These are phyloP conservation scores for Rhamphomyia laevipes DNA, from an alignment of 2,888 invertebrate species.

Conservation along the genomic window DNA sequence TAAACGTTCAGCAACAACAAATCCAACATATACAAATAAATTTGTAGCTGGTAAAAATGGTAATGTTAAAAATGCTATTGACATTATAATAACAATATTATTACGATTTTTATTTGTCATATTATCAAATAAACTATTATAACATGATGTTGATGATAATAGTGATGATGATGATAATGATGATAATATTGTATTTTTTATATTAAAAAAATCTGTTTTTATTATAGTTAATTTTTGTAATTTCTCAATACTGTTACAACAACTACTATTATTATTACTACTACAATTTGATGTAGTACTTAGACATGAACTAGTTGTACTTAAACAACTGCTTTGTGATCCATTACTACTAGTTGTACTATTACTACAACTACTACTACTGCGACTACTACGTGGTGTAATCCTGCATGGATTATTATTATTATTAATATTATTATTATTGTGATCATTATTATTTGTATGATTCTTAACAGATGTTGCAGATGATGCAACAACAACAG, in stretches of 20 bases:
- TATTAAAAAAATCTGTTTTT: background rate
- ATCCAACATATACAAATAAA: slow-evolving; percentile 94
- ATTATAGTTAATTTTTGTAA: background rate
- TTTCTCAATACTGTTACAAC: slow-evolving; percentile 14
- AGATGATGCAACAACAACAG: background rate
- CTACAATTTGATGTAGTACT: slow-evolving; percentile 28
- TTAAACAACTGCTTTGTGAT: slow-evolving; percentile 34
- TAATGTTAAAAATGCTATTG: slow-evolving; percentile 67
- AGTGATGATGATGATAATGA: background rate
- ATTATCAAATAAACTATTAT: background rate
- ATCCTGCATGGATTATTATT: background rate
- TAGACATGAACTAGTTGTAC: slow-evolving; percentile 17
- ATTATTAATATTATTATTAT: background rate
- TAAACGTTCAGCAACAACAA: slow-evolving; percentile 93
- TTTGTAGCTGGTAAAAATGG: slow-evolving; percentile 95
- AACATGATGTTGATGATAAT: background rate
- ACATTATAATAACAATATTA: slow-evolving; percentile 40
- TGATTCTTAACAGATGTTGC: background rate
- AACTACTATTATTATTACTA: slow-evolving; percentile 25
- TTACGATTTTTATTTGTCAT: background rate
- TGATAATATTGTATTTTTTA: background rate
- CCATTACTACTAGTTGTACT: slow-evolving; percentile 38
- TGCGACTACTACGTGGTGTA: slow-evolving; percentile 29
- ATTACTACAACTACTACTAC: slow-evolving; percentile 35
- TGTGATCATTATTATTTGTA: background rate